Base-by-base conservation (phyloP, 2,113 vertebrate species). In the Columba janthina region DNA sequence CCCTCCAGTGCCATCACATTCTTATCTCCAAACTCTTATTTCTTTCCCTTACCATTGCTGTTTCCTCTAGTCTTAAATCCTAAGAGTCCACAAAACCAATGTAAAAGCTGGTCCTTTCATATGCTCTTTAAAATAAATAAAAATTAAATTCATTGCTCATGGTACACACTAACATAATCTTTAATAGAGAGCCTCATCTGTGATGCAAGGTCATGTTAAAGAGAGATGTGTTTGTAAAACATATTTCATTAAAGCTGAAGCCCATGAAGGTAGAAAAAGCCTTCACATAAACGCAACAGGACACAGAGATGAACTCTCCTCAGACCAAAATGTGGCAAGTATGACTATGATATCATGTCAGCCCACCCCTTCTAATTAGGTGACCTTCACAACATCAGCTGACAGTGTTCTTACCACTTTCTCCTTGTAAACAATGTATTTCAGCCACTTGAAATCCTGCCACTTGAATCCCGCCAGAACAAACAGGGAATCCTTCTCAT, bases 401-500 rank as follows among this genome's bases (percentile, higher is more conserved):
- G 66, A 61, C 44, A 78, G 66, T 0, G 0, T 69, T 96, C 99
- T 98, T 98, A 99, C 99, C 99, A 99, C 98, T 98, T 98, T 99
- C 96, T 99, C 99, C 95, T 99, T 99, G 97, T 98, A 99, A 97
- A 99, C 99, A 97, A 99, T 99, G 94, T 99, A 99, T 95, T 98
- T 98, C 89, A 99, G 98, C 99, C 99, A 99, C 98, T 98, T 99
- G 98, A 99, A 99, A 97, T 99, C 99, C 83, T 99, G 98, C 80
- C 99, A 98, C 97, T 99, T 99, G 97, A 99, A 99, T 92, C 99
- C 99, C 5, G 99, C 99, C 60, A 99, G 98, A 86, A 99, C 99
- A 96, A 99, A 99, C 54, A 99, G 98, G 2, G 99, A 99, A 87
- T 99, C 98, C 18, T 98, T 98, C 88, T 99, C 99, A 6, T 99